Evolutionary conservation across 2,888 invertebrate species (phyloP), one percentile per base, ranked within the genome.

Genomic region (Furcula furcula): DNA sequence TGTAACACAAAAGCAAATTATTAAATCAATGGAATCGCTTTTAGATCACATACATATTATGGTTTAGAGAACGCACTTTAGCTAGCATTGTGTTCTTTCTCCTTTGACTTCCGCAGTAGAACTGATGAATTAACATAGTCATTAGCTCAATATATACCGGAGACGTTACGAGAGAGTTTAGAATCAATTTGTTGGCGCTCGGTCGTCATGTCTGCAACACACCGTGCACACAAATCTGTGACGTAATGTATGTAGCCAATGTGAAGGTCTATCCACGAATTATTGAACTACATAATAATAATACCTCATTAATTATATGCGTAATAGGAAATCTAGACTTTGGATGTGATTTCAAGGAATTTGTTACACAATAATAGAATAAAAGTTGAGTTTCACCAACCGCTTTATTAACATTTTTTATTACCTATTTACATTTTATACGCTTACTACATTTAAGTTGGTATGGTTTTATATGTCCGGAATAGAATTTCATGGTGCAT

Each of bases 111-210:
- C 83, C 83, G 79, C 60, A 58, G 78, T 79, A 71, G 74, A 79
- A 88, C 86, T 88, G 87, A 73, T 85, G 83, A 78, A 83, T 84
- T 81, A 79, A 76, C 81, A 83, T 80, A 80, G 76, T 75, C 73
- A 80, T 84, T 77, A 83, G 77, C 83, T 78, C 82, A 85, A 86
- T 88, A 87, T 88, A 88, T 88, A 88, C 79, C 65, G 76, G 81
- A 85, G 85, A 86, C 80, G 87, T 84, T 82, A 85, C 85, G 84
- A 77, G 86, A 84, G 81, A 80, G 82, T 83, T 82, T 76, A 81
- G 84, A 79, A 78, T 81, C 81, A 76, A 80, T 83, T 82, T 77
- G 71, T 67, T 70, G 70, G 74, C 69, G 75, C 72, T 75, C 42
- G 75, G 76, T 78, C 79, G 73, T 76, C 78, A 73, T 76, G 80